Percentiles rank a stretch among this genome's conserved stretches.
These are phyloP conservation scores for Caenorhabditis imperialis DNA, from an alignment of 2,888 invertebrate genomes.

Conservation along the genomic window DNA sequence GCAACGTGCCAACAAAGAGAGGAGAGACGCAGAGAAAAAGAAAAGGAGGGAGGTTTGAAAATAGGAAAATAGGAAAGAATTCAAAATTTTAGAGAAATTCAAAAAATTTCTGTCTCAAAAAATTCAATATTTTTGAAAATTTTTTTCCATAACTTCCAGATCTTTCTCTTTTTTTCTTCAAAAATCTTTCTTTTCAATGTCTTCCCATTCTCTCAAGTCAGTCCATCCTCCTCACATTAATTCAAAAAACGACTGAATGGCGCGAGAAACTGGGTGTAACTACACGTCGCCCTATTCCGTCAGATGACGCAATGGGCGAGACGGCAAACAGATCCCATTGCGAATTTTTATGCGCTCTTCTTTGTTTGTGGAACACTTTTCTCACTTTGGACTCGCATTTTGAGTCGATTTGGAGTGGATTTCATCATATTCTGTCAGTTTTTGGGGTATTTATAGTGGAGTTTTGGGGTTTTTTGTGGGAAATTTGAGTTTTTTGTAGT, in stretches of 20 bases:
- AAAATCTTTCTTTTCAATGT: no score
- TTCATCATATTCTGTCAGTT: background rate
- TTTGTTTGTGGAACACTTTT: constrained; percentile 8
- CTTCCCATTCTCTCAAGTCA: no score
- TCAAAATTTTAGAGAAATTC: no score
- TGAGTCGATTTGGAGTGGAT: no score
- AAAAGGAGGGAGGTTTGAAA: background rate
- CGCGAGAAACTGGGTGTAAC: no score
- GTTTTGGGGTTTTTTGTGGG: background rate
- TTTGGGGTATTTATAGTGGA: background rate
- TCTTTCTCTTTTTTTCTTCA: no score
- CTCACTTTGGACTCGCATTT: background rate
- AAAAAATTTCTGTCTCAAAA: no score
- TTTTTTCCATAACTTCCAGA: no score
- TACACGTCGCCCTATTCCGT: constrained; percentile 34
- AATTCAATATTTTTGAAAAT: no score
- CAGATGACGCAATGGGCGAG: constrained; percentile 33
- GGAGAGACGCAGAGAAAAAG: background rate
- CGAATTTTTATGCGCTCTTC: constrained; percentile 4
- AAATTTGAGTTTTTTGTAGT: background rate
- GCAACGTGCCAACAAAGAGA: constrained; percentile 9
- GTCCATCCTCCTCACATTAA: no score
- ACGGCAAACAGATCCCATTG: constrained; percentile 28
- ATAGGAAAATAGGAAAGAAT: background rate
- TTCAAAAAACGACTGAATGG: no score